A percentile compares a stretch with the other conserved stretches of the same genome.
phyloP scores from a whole-genome alignment of 1,140 invertebrate species.

The Micrasema longulum region DNA sequence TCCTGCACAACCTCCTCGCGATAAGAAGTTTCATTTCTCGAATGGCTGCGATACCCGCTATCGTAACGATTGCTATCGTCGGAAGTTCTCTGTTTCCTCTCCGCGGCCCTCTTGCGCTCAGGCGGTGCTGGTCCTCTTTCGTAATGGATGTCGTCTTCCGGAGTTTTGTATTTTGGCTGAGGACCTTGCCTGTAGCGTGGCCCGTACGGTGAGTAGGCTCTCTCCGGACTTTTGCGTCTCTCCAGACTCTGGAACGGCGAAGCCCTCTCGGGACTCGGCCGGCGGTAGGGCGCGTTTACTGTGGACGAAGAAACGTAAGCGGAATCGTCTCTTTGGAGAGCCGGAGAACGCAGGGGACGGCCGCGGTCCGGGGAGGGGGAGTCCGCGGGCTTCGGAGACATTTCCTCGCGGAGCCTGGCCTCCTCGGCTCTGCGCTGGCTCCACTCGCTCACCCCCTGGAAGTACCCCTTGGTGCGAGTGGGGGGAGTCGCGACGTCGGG shows the following conservation, averaged over 20 bases:
- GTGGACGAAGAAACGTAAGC: conserved; percentile 69
- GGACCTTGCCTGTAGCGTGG: conserved; percentile 37
- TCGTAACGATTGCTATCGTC: conserved; percentile 67
- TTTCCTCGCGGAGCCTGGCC: conserved; percentile 64
- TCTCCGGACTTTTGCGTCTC: conserved; percentile 57
- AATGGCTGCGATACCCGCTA: conserved; percentile 68
- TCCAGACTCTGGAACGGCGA: conserved; percentile 65
- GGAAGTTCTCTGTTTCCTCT: conserved; percentile 61
- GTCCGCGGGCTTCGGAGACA: conserved; percentile 61
- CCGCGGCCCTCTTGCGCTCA: conserved; percentile 69
- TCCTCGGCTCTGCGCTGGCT: conserved; percentile 73
- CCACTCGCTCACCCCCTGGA: conserved; percentile 83
- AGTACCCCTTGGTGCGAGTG: conserved; percentile 69
- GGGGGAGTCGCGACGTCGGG: conserved; percentile 57
- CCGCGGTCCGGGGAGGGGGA: conserved; percentile 64
- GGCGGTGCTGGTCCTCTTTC: conserved; percentile 70
- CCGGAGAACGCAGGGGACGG: conserved; percentile 61
- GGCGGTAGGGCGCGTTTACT: conserved; percentile 58
- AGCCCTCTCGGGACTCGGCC: conserved; percentile 62
- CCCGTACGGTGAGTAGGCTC: conserved; percentile 61
- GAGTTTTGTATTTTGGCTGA: conserved; percentile 36
- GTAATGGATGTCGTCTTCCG: conserved; percentile 36
- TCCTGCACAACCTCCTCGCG: conserved; percentile 65
- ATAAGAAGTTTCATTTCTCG: conserved; percentile 65
- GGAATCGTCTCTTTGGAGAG: conserved; percentile 67